These are phyloP conservation scores for Aix galericulata DNA, from an alignment of 2,113 vertebrate species.

Conservation along the genomic window DNA sequence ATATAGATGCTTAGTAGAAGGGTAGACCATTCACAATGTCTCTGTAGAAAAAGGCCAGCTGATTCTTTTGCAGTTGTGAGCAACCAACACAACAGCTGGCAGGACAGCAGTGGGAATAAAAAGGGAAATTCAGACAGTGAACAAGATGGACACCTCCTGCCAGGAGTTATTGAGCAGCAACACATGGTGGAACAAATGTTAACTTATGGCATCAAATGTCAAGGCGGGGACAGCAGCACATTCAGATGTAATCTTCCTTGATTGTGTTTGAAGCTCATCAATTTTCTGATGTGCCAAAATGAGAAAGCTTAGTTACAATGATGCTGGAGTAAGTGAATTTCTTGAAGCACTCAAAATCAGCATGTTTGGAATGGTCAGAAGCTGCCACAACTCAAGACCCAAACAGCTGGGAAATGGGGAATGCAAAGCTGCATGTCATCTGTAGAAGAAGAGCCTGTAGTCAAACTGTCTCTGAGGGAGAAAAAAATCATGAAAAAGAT, in stretches of 20 bases:
- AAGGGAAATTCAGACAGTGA: constrained; percentile 22
- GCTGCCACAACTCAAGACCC: not conserved
- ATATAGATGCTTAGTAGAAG: not conserved
- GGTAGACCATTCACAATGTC: not conserved
- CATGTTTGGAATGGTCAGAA: not conserved
- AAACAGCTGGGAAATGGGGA: not conserved
- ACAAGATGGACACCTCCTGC: constrained; percentile 1
- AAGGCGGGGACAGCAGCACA: not conserved
- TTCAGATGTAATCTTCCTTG: not conserved
- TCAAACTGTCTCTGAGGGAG: not conserved
- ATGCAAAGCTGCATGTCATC: not conserved
- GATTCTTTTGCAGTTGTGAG: constrained; percentile 21
- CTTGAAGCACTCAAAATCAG: not conserved
- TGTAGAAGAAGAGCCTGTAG: not conserved
- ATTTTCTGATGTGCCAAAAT: not conserved
- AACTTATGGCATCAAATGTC: constrained; percentile 38
- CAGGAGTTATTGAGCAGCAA: constrained; percentile 55
- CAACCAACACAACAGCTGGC: constrained; percentile 45
- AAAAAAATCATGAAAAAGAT: not conserved
- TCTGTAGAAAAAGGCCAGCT: not conserved
- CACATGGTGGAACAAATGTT: constrained; percentile 67
- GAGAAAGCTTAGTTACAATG: not conserved
- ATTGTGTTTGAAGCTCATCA: not conserved
- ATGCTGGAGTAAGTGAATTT: not conserved
- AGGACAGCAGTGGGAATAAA: not conserved